phyloP scores from a whole-genome alignment of 2,797 vertebrate genomes.

The Caiman crocodilus region DNA sequence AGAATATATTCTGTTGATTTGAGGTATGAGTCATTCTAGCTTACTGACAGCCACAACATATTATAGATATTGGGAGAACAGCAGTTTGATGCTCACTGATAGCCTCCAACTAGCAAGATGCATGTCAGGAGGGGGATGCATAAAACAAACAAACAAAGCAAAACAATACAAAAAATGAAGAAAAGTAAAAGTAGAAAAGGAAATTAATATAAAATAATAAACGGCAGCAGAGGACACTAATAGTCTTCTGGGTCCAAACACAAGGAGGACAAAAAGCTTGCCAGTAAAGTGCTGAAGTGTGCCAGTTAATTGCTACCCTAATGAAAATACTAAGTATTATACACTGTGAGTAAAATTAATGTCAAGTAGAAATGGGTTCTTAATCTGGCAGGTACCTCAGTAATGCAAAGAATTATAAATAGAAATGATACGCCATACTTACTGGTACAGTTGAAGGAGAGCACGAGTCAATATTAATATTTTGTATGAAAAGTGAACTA shows the following conservation, averaged over 20 bases:
- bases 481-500: conserved; percentile 58
- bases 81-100: neutral
- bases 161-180: neutral
- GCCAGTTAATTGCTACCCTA: conserved; percentile 48
- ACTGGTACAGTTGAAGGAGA: conserved; percentile 23
- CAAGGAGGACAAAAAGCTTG: conserved; percentile 26
- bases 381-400: conserved; percentile 30
- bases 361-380: conserved; percentile 62
- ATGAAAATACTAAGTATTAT: conserved; percentile 58
- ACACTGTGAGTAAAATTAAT: conserved; percentile 53
- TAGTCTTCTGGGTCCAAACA: conserved; percentile 14
- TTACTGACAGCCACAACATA: neutral
- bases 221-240: conserved; percentile 4
- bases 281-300: conserved; percentile 1
- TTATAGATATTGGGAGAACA: neutral
- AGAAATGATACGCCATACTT: conserved; percentile 45
- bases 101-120: neutral
- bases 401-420: conserved; percentile 51
- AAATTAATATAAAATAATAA: neutral
- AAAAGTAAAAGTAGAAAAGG: neutral
- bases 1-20: neutral
- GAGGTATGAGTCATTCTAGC: neutral
- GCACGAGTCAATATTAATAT: conserved; percentile 50
- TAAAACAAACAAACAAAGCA: neutral
- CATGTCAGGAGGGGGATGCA: neutral